Evolutionary conservation across 2,888 invertebrate genomes (phyloP).

Genomic region (Sesia bembeciformis): DNA sequence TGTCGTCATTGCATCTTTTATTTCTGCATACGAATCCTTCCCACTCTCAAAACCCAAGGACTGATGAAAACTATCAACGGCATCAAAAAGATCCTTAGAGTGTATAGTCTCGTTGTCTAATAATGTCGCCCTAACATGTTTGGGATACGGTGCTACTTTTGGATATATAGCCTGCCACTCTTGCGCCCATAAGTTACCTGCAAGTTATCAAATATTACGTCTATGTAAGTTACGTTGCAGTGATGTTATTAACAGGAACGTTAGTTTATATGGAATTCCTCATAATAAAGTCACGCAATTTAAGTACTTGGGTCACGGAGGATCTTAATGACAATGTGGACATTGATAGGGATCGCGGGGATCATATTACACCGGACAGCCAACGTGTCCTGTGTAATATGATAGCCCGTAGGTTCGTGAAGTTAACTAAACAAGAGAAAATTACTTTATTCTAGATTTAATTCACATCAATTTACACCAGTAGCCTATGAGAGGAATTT

Average conservation of each 20-base stretch:
- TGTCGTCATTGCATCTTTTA: constrained; percentile 73
- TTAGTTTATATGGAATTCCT: too few species aligned
- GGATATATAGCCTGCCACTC: constrained; percentile 71
- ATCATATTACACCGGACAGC: too few species aligned
- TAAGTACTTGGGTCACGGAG: too few species aligned
- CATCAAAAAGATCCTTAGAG: constrained; percentile 69
- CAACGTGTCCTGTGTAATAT: too few species aligned
- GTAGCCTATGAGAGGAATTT: too few species aligned
- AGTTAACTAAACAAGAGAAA: too few species aligned
- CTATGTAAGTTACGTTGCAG: not conserved
- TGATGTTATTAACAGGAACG: not conserved
- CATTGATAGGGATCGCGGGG: too few species aligned
- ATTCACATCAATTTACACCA: too few species aligned
- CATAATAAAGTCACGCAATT: too few species aligned
- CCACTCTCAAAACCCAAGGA: constrained; percentile 77
- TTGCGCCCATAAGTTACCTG: constrained; percentile 81
- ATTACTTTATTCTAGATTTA: too few species aligned
- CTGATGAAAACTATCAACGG: constrained; percentile 76
- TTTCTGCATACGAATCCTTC: constrained; percentile 73
- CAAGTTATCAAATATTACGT: constrained; percentile 10
- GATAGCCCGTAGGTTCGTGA: too few species aligned
- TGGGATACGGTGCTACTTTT: constrained; percentile 65
- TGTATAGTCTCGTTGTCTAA: constrained; percentile 48
- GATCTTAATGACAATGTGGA: too few species aligned
- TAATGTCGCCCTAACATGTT: constrained; percentile 66